Evolutionary conservation across 2,888 invertebrate species (phyloP).

Genomic region (Dolichomitus sp.): DNA sequence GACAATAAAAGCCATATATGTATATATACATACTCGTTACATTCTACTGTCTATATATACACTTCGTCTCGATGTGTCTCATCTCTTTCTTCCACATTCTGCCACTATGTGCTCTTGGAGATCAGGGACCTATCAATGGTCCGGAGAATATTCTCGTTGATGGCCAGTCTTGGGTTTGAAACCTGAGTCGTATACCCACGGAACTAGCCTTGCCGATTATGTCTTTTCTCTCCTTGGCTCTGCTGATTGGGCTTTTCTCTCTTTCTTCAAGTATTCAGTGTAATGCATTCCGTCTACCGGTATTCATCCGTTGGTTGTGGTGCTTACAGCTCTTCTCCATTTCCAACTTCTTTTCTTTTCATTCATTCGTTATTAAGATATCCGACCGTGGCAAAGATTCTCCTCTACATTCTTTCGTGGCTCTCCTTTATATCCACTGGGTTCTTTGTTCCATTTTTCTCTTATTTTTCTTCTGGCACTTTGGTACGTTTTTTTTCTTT

Average conservation of each 20-base stretch:
- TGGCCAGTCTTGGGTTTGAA: constrained; percentile 42
- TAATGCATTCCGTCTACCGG: constrained; percentile 40
- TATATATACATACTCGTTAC: constrained; percentile 11
- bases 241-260: constrained; percentile 61
- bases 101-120: constrained; percentile 10
- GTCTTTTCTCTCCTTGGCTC: constrained; percentile 28
- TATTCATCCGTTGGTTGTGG: constrained; percentile 54
- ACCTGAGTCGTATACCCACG: constrained; percentile 24
- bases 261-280: constrained; percentile 7
- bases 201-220: constrained; percentile 48
- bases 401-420: constrained; percentile 5
- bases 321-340: constrained; percentile 37
- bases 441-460: constrained; percentile 11
- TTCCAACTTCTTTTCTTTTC: constrained; percentile 30
- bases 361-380: constrained; percentile 37
- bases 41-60: constrained; percentile 27
- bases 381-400: constrained; percentile 44
- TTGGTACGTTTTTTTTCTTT: constrained; percentile 8
- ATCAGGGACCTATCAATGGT: constrained; percentile 55
- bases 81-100: constrained; percentile 28
- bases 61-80: constrained; percentile 22
- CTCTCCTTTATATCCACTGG: constrained; percentile 4
- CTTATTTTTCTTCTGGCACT: constrained; percentile 31
- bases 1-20: too few species aligned
- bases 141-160: constrained; percentile 33